A percentile compares a stretch with the other conserved stretches of the same genome.
phyloP scores from a whole-genome alignment of 2,113 vertebrate genomes.

The Procavia capensis region DNA sequence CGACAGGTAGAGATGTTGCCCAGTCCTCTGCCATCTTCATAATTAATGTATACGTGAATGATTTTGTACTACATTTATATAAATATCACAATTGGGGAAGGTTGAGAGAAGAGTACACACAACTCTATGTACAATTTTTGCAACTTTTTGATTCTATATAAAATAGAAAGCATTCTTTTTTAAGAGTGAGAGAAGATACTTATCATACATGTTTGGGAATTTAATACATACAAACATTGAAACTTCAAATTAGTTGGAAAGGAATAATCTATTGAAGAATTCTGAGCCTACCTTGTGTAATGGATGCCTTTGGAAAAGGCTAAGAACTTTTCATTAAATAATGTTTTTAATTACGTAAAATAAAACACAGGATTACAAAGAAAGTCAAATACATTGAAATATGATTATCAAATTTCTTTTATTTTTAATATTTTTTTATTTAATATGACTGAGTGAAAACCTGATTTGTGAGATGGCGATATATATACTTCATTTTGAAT shows the following conservation, averaged over 20 bases:
- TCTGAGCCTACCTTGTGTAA: neutral
- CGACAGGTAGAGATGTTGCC: neutral
- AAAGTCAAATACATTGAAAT: neutral
- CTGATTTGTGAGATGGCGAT: neutral
- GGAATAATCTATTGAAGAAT: neutral
- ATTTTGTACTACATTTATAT: no score
- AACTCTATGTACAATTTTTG: neutral
- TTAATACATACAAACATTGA: neutral
- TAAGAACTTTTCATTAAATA: neutral
- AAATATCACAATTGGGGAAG: neutral
- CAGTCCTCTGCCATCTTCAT: neutral
- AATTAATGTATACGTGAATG: no score
- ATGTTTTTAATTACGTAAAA: neutral
- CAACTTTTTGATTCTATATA: neutral
- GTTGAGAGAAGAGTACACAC: neutral
- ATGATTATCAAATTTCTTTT: neutral
- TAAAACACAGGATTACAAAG: neutral
- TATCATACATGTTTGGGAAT: neutral
- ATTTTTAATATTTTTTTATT: no score
- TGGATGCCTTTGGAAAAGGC: neutral
- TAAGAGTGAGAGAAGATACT: neutral
- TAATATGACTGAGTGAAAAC: no score
- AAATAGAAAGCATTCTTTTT: neutral
- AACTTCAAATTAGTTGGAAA: neutral
- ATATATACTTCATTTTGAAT: neutral